Conservation (phyloP, 1,140 invertebrate species). For the Heliothis virescens region DNA sequence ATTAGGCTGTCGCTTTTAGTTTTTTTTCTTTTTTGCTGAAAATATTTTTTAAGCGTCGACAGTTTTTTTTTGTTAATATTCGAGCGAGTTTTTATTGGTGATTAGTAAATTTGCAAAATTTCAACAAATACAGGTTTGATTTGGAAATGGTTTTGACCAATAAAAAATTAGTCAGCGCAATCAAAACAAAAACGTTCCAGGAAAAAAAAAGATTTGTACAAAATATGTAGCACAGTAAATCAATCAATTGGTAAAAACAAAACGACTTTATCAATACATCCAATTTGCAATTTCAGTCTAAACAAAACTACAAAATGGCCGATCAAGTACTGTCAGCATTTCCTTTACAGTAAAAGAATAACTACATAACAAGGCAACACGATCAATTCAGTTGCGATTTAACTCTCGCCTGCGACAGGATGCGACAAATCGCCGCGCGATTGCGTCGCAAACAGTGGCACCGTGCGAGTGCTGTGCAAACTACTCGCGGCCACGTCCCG, state of each 20-base stretch:
- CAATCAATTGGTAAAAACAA: no score
- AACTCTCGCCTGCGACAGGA: constrained; percentile 19
- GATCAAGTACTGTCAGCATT: not conserved
- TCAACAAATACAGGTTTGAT: no score
- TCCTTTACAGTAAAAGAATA: not conserved
- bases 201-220: no score
- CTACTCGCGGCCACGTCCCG: constrained; percentile 25
- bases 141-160: no score
- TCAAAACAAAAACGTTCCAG: no score
- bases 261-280: no score
- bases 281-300: no score
- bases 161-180: no score
- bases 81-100: not conserved
- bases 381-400: constrained; percentile 37
- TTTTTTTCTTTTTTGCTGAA: not conserved
- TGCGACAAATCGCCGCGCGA: constrained; percentile 33
- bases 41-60: not conserved
- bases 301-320: not conserved
- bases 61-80: not conserved
- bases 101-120: not conserved
- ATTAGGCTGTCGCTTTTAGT: constrained; percentile 31
- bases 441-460: constrained; percentile 40
- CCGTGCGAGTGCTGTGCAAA: constrained; percentile 39
- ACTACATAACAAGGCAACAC: not conserved
- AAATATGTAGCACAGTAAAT: no score